Conservation (phyloP, 53 echinoderm and acorn worm genomes). For the Antedon mediterranea region DNA sequence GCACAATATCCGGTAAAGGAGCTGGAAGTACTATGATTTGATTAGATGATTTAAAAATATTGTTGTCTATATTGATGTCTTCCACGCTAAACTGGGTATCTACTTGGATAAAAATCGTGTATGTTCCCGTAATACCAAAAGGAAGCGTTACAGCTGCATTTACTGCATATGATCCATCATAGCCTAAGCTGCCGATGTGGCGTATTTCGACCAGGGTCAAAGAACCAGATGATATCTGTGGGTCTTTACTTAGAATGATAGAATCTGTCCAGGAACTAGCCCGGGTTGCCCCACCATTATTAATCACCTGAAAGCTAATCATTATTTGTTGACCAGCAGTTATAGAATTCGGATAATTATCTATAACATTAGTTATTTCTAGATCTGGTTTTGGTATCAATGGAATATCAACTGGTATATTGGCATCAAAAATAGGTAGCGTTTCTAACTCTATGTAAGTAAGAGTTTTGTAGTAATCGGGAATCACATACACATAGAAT, state of each 20-base stretch:
- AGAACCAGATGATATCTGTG: background rate
- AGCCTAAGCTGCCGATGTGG: conserved; percentile 5
- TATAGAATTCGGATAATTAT: background rate
- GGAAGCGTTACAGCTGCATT: background rate
- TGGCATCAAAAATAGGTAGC: background rate
- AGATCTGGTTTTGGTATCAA: conserved; percentile 1
- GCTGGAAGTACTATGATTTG: background rate
- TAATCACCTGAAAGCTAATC: background rate
- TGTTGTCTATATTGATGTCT: background rate
- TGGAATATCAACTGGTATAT: conserved; percentile 13
- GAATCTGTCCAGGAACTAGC: conserved; percentile 11
- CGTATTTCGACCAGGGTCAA: background rate
- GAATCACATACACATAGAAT: conserved; percentile 9
- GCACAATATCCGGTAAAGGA: conserved; percentile 5
- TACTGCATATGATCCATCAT: background rate
- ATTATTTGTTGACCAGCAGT: background rate
- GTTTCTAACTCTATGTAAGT: background rate
- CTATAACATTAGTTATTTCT: background rate
- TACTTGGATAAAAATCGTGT: background rate
- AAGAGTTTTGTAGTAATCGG: conserved; percentile 6
- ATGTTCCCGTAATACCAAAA: background rate
- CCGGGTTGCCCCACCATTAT: background rate
- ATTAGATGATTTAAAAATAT: background rate
- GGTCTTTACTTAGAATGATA: background rate
- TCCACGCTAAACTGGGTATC: conserved; percentile 4